Conservation (phyloP, 2,888 invertebrate genomes). For the Ophioninae sp. region DNA sequence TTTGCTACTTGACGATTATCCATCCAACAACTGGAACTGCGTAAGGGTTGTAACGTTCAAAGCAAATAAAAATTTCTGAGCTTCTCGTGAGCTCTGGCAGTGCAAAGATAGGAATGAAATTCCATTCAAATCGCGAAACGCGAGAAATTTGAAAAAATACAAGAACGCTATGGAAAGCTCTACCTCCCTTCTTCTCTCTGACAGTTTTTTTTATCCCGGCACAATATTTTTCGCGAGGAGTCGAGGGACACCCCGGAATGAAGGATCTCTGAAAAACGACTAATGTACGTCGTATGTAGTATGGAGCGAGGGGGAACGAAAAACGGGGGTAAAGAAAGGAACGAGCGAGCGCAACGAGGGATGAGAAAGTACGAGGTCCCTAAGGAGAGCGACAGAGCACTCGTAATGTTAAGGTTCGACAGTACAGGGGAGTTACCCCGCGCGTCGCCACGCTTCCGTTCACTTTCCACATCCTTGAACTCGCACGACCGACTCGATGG, state of each 20-base stretch:
- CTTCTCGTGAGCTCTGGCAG: neutral
- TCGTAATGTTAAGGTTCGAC: constrained; percentile 72
- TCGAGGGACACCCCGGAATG: neutral
- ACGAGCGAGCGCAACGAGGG: neutral
- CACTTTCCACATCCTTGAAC: constrained; percentile 72
- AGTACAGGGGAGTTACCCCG: constrained; percentile 56
- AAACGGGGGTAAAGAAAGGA: neutral
- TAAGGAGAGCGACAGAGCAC: constrained; percentile 64
- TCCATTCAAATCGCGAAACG: constrained; percentile 9
- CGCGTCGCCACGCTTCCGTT: constrained; percentile 60
- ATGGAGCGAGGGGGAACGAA: neutral
- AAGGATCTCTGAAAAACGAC: constrained; percentile 12
- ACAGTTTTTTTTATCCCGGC: neutral
- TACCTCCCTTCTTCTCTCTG: neutral
- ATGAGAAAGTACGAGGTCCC: constrained; percentile 58
- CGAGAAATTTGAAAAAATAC: neutral
- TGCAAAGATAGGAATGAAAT: neutral
- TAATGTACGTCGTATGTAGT: constrained; percentile 10
- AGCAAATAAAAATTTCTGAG: neutral
- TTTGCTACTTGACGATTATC: too few species aligned
- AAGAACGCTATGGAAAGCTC: neutral
- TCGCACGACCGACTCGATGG: constrained; percentile 42
- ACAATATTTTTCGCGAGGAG: neutral
- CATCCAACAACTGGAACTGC: neutral
- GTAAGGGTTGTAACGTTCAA: neutral